These are phyloP conservation scores for Hermaeophaga mercurialis DNA, from an alignment of 2,888 invertebrate genomes.

Conservation along the genomic window DNA sequence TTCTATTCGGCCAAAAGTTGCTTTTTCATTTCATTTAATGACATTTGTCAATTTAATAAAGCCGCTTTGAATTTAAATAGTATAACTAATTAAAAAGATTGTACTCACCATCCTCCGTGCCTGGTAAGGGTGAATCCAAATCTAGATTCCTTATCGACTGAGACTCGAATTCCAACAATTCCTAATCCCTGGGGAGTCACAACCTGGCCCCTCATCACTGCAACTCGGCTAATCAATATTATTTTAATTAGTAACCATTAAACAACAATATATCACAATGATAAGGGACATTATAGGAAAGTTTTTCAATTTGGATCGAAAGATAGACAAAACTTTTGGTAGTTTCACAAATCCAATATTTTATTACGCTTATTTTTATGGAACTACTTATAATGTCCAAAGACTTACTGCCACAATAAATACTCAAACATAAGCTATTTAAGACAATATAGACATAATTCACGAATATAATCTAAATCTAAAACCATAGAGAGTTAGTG, in stretches of 20 bases:
- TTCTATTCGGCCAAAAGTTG: too few species aligned
- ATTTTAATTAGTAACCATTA: slow-evolving; percentile 34
- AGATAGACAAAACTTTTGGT: slow-evolving; percentile 20
- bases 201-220: slow-evolving; percentile 98
- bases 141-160: slow-evolving; percentile 89
- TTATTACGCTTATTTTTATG: too few species aligned
- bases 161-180: slow-evolving; percentile 95
- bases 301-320: slow-evolving; percentile 8
- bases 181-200: slow-evolving; percentile 93
- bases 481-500: too few species aligned
- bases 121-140: slow-evolving; percentile 96
- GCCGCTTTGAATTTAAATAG: slow-evolving; percentile 7
- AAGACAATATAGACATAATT: too few species aligned
- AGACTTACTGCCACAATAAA: too few species aligned
- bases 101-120: slow-evolving; percentile 90
- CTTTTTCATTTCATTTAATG: too few species aligned
- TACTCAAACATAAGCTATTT: too few species aligned
- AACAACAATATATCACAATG: slow-evolving; percentile 22
- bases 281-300: slow-evolving; percentile 15
- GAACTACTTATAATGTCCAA: too few species aligned
- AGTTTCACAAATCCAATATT: too few species aligned
- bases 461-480: too few species aligned
- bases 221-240: slow-evolving; percentile 80
- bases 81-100: slow-evolving; percentile 1
- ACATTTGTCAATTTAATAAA: too few species aligned